Evolutionary conservation across 2,797 vertebrate species (phyloP), one percentile per base, ranked within the genome.

Genomic region (Parotocinclus haroldoi): DNA sequence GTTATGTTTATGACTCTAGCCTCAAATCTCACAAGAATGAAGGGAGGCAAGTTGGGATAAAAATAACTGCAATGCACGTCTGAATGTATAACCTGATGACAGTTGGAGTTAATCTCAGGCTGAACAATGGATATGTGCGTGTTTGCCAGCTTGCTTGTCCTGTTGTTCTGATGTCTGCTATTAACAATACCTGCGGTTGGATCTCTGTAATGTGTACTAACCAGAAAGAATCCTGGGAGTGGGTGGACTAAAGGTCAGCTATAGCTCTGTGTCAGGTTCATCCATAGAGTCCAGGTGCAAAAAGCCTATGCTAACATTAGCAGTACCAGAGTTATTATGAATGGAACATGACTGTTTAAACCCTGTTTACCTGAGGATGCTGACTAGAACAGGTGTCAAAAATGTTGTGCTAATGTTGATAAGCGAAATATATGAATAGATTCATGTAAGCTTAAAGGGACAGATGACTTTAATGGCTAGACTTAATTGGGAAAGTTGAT

Each of bases 161-260:
- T 62, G 10, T 82, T 79, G 81, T 82, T 80, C 72, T 72, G 79
- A 85, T 76, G 77, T 81, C 79, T 84, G 79, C 59, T 51, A 75
- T 83, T 86, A 86, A 88, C 85, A 86, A 83, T 80, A 80, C 76
- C 78, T 80, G 77, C 75, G 79, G 83, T 81, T 55, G 66, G 71
- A 76, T 82, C 46, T 14, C 65, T 56, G 37, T 82, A 72, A 51
- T 77, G 75, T 86, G 83, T 85, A 87, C 84, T 83, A 88, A 85
- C 82, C 85, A 17, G 83, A 83, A 88, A 83, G 87, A 89, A 90
- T 91, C 88, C 75, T 50, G 69, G 81, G 82, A 83, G 84, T 84
- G 82, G 83, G 83, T 67, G 66, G 68, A 82, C 85, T 88, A 88
- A 89, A 90, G 77, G 68, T 73, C 66, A 78, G 66, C 60, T 66